Evolutionary conservation across 1,140 invertebrate species (phyloP).

Genomic region (Ladona fulva): DNA sequence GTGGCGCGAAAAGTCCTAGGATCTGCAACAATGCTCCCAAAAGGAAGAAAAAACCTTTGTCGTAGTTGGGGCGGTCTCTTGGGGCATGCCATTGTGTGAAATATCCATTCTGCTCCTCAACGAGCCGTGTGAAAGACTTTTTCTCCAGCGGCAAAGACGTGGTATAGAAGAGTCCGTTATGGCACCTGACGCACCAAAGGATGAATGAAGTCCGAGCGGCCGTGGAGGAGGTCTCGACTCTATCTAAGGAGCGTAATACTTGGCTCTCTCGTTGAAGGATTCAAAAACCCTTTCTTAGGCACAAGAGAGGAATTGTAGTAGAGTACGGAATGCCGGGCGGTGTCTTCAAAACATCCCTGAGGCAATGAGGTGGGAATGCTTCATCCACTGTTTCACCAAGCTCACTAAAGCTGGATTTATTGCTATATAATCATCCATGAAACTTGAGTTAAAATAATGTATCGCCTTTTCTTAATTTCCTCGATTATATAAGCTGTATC

Average conservation of each 20-base stretch:
- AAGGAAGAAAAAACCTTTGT: not conserved
- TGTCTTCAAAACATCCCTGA: too few species aligned
- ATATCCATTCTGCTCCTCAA: not conserved
- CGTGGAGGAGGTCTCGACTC: not conserved
- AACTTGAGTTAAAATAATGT: too few species aligned
- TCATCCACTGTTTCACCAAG: too few species aligned
- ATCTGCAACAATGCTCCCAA: not conserved
- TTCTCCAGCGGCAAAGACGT: too few species aligned
- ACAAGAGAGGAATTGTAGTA: too few species aligned
- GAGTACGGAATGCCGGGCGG: too few species aligned
- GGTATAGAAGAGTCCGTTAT: not conserved
- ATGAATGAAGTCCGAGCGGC: not conserved
- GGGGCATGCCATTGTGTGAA: not conserved
- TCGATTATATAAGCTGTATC: too few species aligned
- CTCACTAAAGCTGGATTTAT: too few species aligned
- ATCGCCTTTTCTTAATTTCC: too few species aligned
- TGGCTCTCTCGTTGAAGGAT: not conserved
- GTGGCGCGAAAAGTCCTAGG: not conserved
- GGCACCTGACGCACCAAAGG: not conserved
- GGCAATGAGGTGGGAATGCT: too few species aligned
- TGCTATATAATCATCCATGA: too few species aligned
- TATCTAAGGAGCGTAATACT: not conserved
- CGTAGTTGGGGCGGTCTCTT: not conserved
- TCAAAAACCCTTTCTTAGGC: too few species aligned
- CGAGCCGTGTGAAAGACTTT: not conserved